phyloP scores from a whole-genome alignment of 2,113 vertebrate species.

The Cervus canadensis region DNA sequence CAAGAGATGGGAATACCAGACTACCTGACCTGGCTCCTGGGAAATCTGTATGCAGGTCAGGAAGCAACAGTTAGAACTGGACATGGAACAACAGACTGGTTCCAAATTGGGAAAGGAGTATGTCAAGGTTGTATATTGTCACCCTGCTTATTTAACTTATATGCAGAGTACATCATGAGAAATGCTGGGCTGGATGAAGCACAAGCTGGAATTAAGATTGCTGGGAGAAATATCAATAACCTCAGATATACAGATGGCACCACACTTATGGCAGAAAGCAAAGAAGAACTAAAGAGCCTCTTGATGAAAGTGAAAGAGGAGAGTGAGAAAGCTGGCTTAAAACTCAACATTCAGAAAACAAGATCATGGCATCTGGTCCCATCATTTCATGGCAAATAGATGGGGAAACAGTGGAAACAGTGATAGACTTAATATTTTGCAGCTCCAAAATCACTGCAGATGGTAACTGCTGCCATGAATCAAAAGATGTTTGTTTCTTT shows the following conservation, averaged over 20 bases:
- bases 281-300: background rate
- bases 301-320: background rate
- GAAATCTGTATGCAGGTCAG: background rate
- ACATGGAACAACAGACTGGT: background rate
- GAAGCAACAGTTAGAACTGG: background rate
- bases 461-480: background rate
- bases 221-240: background rate
- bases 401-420: background rate
- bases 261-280: background rate
- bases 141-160: background rate
- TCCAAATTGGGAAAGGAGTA: background rate
- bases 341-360: background rate
- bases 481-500: background rate
- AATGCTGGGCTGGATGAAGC: background rate
- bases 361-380: background rate
- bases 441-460: background rate
- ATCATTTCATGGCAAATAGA: background rate
- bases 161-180: background rate
- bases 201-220: background rate
- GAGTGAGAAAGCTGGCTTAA: background rate
- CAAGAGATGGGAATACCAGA: background rate
- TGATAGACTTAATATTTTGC: too few relatives aligned
- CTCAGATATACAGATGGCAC: background rate
- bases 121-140: background rate
- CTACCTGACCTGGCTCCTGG: background rate